Percentiles rank a stretch among this genome's conserved stretches.
Conservation (phyloP, 2,888 invertebrate genomes). For the Corbicula japonica region DNA sequence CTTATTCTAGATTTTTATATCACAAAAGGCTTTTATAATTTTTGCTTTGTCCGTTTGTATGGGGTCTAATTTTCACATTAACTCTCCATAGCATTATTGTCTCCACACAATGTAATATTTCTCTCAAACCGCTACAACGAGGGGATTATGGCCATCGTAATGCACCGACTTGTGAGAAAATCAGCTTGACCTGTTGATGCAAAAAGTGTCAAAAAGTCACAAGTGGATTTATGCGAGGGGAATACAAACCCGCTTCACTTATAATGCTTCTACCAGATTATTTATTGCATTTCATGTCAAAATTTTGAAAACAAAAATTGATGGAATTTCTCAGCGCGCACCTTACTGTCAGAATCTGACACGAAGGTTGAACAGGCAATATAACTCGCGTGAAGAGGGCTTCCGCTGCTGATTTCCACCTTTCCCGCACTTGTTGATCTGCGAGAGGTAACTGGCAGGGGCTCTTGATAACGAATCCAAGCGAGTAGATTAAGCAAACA, state of each 20-base stretch:
- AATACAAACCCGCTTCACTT: slow-evolving; percentile 50
- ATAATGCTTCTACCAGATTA: slow-evolving; percentile 28
- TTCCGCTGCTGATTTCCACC: slow-evolving; percentile 9
- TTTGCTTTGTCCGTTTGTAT: slow-evolving; percentile 46
- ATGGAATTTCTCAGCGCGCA: slow-evolving; percentile 61
- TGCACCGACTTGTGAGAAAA: slow-evolving; percentile 60
- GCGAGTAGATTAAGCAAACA: slow-evolving; percentile 61
- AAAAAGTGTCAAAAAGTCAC: slow-evolving; percentile 64
- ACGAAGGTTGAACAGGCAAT: slow-evolving; percentile 30
- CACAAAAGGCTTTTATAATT: slow-evolving; percentile 51
- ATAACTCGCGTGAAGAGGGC: slow-evolving; percentile 1
- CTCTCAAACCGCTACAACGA: slow-evolving; percentile 28
- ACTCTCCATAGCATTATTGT: slow-evolving; percentile 60
- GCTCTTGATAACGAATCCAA: slow-evolving; percentile 54
- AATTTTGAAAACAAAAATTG: slow-evolving; percentile 66
- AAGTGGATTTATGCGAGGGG: slow-evolving; percentile 61
- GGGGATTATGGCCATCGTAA: slow-evolving; percentile 58
- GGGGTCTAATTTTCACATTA: slow-evolving; percentile 69
- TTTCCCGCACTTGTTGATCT: slow-evolving; percentile 45
- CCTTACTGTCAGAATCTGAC: slow-evolving; percentile 48
- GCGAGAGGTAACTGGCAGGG: slow-evolving; percentile 49
- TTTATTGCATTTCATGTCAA: slow-evolving; percentile 66
- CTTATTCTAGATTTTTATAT: slow-evolving; percentile 43
- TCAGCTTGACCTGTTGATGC: slow-evolving; percentile 62
- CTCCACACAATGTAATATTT: slow-evolving; percentile 62